phyloP scores from a whole-genome alignment of 2,113 vertebrate species.

The Tiliqua scincoides region DNA sequence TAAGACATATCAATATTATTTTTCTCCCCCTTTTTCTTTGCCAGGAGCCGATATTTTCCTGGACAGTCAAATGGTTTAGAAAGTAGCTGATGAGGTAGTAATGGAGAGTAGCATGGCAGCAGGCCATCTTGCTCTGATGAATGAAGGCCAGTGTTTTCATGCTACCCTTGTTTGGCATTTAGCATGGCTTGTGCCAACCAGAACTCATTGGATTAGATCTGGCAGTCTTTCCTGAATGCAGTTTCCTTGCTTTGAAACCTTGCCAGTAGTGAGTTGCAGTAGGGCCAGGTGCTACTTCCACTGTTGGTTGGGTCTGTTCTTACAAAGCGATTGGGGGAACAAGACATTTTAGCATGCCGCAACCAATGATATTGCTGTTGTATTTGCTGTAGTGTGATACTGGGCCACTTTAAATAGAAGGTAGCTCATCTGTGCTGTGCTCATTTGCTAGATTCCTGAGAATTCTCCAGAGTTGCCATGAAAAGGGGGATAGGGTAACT shows the following conservation, averaged over 20 bases:
- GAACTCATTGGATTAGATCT: conserved; percentile 19
- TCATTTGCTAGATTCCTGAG: conserved; percentile 59
- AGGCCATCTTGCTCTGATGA: conserved; percentile 29
- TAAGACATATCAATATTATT: neutral
- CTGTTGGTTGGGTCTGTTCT: conserved; percentile 2
- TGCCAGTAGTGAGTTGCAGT: conserved; percentile 12
- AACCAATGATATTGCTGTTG: neutral
- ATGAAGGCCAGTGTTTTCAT: conserved; percentile 5
- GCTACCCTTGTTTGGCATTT: conserved; percentile 38
- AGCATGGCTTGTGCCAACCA: conserved; percentile 40
- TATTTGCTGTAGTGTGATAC: neutral
- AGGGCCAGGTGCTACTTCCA: conserved; percentile 6
- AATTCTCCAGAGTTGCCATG: conserved; percentile 50
- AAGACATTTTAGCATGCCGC: neutral
- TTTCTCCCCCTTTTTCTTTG: neutral
- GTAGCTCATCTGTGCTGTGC: neutral
- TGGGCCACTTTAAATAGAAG: neutral
- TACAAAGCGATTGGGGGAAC: neutral
- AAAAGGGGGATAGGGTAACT: neutral
- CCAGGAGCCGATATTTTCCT: neutral
- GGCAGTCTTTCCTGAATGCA: conserved; percentile 42
- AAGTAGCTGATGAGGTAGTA: conserved; percentile 38
- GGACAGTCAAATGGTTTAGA: conserved; percentile 31
- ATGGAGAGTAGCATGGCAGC: conserved; percentile 24
- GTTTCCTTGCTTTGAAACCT: conserved; percentile 36